These are phyloP conservation scores for Drosophila macrospina DNA, from an alignment of 2,888 invertebrate genomes.

Conservation along the genomic window DNA sequence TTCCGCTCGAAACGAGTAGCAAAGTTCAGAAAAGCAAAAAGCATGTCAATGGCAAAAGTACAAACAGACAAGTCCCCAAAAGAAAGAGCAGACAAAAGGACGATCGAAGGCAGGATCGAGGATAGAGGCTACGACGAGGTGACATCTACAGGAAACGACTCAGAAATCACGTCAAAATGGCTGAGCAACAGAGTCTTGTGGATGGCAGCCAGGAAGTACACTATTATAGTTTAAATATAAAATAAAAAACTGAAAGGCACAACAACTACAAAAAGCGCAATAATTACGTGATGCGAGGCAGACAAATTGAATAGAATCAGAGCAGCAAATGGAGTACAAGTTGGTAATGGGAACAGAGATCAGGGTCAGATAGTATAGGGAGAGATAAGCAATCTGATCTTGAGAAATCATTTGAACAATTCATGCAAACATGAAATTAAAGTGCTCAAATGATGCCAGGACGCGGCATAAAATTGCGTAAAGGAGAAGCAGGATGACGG, in stretches of 20 bases:
- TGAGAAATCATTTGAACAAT: constrained; percentile 79
- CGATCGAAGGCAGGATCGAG: constrained; percentile 16
- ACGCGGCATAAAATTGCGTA: constrained; percentile 57
- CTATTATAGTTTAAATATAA: constrained; percentile 69
- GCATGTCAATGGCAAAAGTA: constrained; percentile 69
- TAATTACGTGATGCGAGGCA: constrained; percentile 56
- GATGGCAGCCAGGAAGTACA: constrained; percentile 82
- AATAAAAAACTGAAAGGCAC: constrained; percentile 43
- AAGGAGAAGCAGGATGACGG: constrained; percentile 64
- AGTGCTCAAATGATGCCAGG: constrained; percentile 68
- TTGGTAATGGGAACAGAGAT: constrained; percentile 8
- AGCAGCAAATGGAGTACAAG: constrained; percentile 19
- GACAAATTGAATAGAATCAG: constrained; percentile 72
- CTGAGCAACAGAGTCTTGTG: constrained; percentile 34
- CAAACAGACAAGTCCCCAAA: constrained; percentile 64
- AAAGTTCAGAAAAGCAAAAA: constrained; percentile 79
- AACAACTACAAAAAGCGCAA: constrained; percentile 71
- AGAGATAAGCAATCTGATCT: constrained; percentile 83
- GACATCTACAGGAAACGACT: constrained; percentile 81
- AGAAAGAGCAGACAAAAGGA: constrained; percentile 25
- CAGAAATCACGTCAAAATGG: constrained; percentile 81
- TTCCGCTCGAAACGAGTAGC: constrained; percentile 62
- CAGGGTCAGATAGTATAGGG: no score
- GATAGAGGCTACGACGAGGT: constrained; percentile 6
- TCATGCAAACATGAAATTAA: constrained; percentile 76